Conservation (phyloP, 2,888 invertebrate species). For the Blastobasis adustella region DNA sequence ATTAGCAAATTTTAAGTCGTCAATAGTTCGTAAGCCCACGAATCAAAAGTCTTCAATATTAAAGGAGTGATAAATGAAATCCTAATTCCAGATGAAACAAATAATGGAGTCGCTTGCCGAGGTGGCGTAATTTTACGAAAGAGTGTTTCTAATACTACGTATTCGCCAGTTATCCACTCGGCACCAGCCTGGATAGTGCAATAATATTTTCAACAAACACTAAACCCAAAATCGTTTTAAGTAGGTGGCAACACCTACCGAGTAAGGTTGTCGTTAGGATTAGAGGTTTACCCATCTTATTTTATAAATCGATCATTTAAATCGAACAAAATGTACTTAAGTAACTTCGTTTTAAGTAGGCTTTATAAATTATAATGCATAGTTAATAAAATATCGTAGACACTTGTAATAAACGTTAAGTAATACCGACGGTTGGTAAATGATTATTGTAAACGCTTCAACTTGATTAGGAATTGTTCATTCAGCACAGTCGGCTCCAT, state of each 20-base stretch:
- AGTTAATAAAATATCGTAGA: conserved; percentile 62
- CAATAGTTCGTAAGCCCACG: conserved; percentile 22
- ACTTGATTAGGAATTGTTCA: conserved; percentile 10
- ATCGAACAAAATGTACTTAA: conserved; percentile 74
- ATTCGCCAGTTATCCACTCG: conserved; percentile 6
- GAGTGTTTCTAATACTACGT: too few relatives aligned
- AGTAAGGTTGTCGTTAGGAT: conserved; percentile 66
- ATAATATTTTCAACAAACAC: conserved; percentile 35
- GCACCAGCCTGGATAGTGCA: conserved; percentile 35
- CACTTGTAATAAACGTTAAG: conserved; percentile 54
- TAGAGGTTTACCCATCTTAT: conserved; percentile 57
- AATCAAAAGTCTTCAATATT: too few relatives aligned
- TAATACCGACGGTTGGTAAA: conserved; percentile 57
- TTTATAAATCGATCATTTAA: conserved; percentile 47
- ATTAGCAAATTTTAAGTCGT: conserved; percentile 43
- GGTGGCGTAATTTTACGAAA: too few relatives aligned
- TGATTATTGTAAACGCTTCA: conserved; percentile 56
- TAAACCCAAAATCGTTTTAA: conserved; percentile 35
- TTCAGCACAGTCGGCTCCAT: too few relatives aligned
- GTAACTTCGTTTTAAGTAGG: conserved; percentile 70
- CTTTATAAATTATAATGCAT: conserved; percentile 73
- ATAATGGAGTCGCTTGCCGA: too few relatives aligned
- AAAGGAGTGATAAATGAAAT: too few relatives aligned
- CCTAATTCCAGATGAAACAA: too few relatives aligned
- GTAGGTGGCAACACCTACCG: conserved; percentile 41